Conservation (phyloP, 1,140 invertebrate species). For the Hormaphis cornu region DNA sequence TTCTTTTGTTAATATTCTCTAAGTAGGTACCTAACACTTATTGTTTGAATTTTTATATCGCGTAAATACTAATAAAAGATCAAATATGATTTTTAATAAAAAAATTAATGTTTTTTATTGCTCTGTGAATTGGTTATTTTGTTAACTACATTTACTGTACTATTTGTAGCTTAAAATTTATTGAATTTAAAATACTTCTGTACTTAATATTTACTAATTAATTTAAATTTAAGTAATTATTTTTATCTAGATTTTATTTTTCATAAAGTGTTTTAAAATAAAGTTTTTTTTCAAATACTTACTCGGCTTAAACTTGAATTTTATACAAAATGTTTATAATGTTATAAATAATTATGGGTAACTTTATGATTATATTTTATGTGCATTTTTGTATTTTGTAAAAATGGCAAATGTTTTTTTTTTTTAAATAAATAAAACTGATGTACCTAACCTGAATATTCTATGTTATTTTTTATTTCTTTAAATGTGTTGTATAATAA, state of each 20-base stretch:
- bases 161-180: too few relatives aligned
- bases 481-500: not conserved
- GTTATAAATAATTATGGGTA: not conserved
- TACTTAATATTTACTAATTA: not conserved
- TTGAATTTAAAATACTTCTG: too few relatives aligned
- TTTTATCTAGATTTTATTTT: not conserved
- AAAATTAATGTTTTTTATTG: too few relatives aligned
- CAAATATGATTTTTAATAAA: too few relatives aligned
- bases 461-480: not conserved
- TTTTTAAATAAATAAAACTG: conserved; percentile 5
- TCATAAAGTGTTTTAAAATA: not conserved
- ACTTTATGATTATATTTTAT: not conserved
- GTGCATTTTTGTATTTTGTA: not conserved
- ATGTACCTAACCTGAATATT: too few relatives aligned
- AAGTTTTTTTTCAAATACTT: not conserved
- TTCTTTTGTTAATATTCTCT: too few relatives aligned
- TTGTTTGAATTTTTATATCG: too few relatives aligned
- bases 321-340: not conserved
- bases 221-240: not conserved
- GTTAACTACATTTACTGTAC: too few relatives aligned
- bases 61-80: too few relatives aligned
- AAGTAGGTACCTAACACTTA: too few relatives aligned
- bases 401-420: not conserved
- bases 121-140: too few relatives aligned
- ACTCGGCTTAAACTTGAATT: not conserved